Evolutionary conservation across 2,797 vertebrate genomes (phyloP).

Genomic region (Holocentrus rufus): DNA sequence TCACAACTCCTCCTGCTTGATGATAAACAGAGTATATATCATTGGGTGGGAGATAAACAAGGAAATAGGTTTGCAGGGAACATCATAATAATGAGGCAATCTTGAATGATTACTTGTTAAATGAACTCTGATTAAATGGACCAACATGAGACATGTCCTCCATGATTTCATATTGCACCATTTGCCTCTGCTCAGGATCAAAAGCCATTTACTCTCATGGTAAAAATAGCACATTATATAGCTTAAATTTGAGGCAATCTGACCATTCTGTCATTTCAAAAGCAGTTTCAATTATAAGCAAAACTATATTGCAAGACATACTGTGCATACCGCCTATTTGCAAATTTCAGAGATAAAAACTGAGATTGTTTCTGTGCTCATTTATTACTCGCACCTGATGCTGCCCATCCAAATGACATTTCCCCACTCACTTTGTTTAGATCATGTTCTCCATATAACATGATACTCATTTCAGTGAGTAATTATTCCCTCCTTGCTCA

Average conservation of each 20-base stretch:
- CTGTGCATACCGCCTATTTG: not conserved
- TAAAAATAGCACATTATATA: slow-evolving; percentile 11
- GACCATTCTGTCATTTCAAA: slow-evolving; percentile 5
- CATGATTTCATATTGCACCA: not conserved
- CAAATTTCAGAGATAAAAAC: slow-evolving; percentile 14
- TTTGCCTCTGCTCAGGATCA: not conserved
- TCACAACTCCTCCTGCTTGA: slow-evolving; percentile 21
- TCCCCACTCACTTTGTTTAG: slow-evolving; percentile 58
- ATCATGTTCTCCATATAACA: slow-evolving; percentile 59
- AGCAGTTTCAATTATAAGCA: slow-evolving; percentile 6
- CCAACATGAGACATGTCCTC: not conserved
- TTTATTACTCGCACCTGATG: slow-evolving; percentile 38
- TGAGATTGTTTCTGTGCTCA: slow-evolving; percentile 33
- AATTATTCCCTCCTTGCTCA: slow-evolving; percentile 72
- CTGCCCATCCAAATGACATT: slow-evolving; percentile 45
- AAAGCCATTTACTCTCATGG: slow-evolving; percentile 6
- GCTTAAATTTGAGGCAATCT: slow-evolving; percentile 15
- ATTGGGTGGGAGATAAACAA: slow-evolving; percentile 28
- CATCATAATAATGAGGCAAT: slow-evolving; percentile 27
- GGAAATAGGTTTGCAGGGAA: slow-evolving; percentile 7
- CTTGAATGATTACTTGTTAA: slow-evolving; percentile 8
- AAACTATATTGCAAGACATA: slow-evolving; percentile 5
- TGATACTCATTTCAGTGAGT: slow-evolving; percentile 64
- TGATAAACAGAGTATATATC: slow-evolving; percentile 31
- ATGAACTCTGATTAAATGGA: slow-evolving; percentile 3